These are phyloP conservation scores for Netelia virgata DNA, from an alignment of 2,888 invertebrate species.

Conservation along the genomic window DNA sequence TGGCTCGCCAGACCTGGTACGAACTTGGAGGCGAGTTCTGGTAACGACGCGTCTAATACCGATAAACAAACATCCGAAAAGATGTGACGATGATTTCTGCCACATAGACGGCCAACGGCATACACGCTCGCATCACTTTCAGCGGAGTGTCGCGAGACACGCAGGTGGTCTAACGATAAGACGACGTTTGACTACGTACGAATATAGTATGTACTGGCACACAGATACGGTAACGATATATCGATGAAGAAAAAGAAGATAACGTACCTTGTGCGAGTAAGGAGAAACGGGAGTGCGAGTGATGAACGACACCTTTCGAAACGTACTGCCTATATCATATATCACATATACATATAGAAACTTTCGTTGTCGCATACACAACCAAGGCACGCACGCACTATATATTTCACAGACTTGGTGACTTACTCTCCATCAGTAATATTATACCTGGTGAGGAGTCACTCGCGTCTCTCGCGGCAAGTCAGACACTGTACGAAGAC, in stretches of 20 bases:
- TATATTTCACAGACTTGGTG: constrained; percentile 13
- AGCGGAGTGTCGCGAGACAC: background rate
- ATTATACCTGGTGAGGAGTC: background rate
- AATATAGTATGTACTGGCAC: background rate
- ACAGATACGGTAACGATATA: background rate
- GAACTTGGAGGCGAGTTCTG: no score
- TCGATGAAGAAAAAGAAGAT: background rate
- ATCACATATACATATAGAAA: background rate
- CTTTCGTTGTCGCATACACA: constrained; percentile 15
- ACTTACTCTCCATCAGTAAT: constrained; percentile 29
- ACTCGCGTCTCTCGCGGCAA: constrained; percentile 7
- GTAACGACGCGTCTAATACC: no score
- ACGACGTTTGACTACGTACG: background rate
- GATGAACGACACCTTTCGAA: constrained; percentile 45
- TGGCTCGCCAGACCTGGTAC: no score
- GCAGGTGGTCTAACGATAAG: constrained; percentile 32
- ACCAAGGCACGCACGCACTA: constrained; percentile 2
- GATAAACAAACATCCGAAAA: background rate
- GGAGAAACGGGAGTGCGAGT: constrained; percentile 75
- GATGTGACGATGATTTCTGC: constrained; percentile 12
- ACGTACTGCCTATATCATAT: constrained; percentile 26
- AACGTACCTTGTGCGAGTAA: constrained; percentile 78
- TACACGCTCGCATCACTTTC: background rate
- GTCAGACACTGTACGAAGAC: constrained; percentile 56
- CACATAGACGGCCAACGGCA: constrained; percentile 4